Conservation (phyloP, 2,888 invertebrate genomes). For the Drosophila anceps region DNA sequence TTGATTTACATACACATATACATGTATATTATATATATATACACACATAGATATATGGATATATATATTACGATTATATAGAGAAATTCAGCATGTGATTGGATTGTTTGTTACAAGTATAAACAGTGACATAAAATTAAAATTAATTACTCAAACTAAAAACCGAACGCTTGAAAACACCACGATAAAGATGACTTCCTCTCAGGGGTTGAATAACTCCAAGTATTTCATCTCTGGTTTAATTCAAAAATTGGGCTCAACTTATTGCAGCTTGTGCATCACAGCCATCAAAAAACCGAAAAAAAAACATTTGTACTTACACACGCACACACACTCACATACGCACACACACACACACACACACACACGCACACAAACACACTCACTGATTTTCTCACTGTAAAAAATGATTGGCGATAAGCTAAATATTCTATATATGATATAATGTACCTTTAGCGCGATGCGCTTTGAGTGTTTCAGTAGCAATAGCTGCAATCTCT, state of each 20-base stretch:
- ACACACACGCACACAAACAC: slow-evolving; percentile 22
- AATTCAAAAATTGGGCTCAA: slow-evolving; percentile 11
- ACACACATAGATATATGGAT: slow-evolving; percentile 80
- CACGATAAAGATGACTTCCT: slow-evolving; percentile 19
- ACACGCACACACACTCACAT: slow-evolving; percentile 27
- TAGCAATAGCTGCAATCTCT: slow-evolving; percentile 93
- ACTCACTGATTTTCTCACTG: slow-evolving; percentile 48
- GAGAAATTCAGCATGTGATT: slow-evolving; percentile 71
- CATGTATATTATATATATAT: slow-evolving; percentile 79
- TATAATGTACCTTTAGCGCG: slow-evolving; percentile 91
- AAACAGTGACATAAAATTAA: slow-evolving; percentile 50
- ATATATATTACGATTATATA: slow-evolving; percentile 70
- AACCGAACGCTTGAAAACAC: slow-evolving; percentile 8
- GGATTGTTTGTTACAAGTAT: slow-evolving; percentile 48
- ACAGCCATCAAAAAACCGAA: slow-evolving; percentile 11
- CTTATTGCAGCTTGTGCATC: slow-evolving; percentile 5
- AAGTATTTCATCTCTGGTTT: slow-evolving; percentile 15
- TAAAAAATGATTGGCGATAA: slow-evolving; percentile 49
- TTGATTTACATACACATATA: slow-evolving; percentile 81
- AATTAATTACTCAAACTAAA: slow-evolving; percentile 34
- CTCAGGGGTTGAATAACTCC: slow-evolving; percentile 27
- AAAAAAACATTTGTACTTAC: slow-evolving; percentile 55
- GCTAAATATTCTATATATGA: slow-evolving; percentile 48
- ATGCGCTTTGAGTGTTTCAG: slow-evolving; percentile 93
- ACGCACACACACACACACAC: no score